A percentile compares a stretch with the other conserved stretches of the same genome.
phyloP scores from a whole-genome alignment of 2,888 invertebrate genomes.

The Melipona beecheii region DNA sequence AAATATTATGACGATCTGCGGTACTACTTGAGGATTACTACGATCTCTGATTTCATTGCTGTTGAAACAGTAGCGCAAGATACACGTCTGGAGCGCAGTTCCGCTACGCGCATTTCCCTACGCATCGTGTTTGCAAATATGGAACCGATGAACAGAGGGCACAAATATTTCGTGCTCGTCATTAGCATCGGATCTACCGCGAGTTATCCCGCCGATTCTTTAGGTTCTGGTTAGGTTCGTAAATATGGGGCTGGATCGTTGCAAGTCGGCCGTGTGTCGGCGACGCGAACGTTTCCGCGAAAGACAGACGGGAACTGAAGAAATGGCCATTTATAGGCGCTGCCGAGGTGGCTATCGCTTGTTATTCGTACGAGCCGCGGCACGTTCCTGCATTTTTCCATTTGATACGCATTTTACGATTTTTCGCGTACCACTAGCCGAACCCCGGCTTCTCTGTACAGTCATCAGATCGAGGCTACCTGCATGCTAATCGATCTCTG shows the following conservation, averaged over 20 bases:
- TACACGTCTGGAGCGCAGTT: background rate
- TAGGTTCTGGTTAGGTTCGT: constrained; percentile 33
- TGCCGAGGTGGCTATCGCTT: constrained; percentile 67
- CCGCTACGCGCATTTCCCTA: background rate
- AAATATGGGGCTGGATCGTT: constrained; percentile 51
- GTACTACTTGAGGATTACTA: too few relatives aligned
- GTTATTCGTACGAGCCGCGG: constrained; percentile 73
- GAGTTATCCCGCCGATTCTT: constrained; percentile 28
- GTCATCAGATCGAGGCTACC: constrained; percentile 76
- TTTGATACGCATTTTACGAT: constrained; percentile 76
- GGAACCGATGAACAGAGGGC: constrained; percentile 13
- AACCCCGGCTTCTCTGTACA: constrained; percentile 62
- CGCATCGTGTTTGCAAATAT: background rate
- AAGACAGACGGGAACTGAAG: constrained; percentile 58
- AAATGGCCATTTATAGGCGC: constrained; percentile 69
- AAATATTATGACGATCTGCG: too few relatives aligned
- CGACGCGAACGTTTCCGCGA: constrained; percentile 53
- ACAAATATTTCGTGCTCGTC: constrained; percentile 40
- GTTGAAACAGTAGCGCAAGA: background rate
- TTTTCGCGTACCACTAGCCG: constrained; percentile 67
- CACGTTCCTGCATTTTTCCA: constrained; percentile 73
- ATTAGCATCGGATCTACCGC: constrained; percentile 52
- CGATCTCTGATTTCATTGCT: too few relatives aligned
- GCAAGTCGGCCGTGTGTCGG: constrained; percentile 48
- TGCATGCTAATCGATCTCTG: constrained; percentile 76